Evolutionary conservation across 1,140 invertebrate species (phyloP), one percentile per base, ranked within the genome.

Genomic region (Mamestra configurata): DNA sequence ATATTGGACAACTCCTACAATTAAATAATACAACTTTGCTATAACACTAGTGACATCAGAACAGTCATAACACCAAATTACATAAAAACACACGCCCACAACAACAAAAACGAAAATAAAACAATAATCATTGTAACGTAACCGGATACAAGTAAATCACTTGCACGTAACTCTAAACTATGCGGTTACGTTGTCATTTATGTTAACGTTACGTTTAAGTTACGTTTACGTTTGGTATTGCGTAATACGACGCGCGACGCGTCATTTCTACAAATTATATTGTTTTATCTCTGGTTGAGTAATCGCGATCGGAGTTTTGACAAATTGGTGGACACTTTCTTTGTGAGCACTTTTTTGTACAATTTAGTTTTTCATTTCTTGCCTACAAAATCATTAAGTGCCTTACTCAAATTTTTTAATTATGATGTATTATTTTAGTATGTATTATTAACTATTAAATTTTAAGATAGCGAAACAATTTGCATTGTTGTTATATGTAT

Each of bases 71-170:
- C 53, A 10, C 53, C 20, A 55, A 55, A 55, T 55, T 55, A 24
- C 53, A 55, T 55, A 20, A 37, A 66, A 20, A 59, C 0, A 40
- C 37, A 40, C 10, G 37, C 37, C 37, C 37, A 40, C 37, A 40
- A 40, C 37, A 40, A 35, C 7, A 35, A n/a, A 40, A 37, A 18
- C n/a, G 43, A 37, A 27, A 66, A 22, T 55, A 66, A 10, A 70
- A 70, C 66, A 70, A 70, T 59, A 70, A 70, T 22, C n/a, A 49
- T 37, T 20, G 13, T 6, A 66, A 43, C 37, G 15, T 66, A 70
- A 46, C 66, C 66, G 66, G 66, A 70, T 37, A 49, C 66, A 49
- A 70, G 66, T 70, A 70, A 49, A 27, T 70, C 66, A 70, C 66
- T 18, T 70, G 40, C 11, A 70, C 35, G 43, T 70, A 70, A 70